Base-by-base conservation (phyloP, 2,888 invertebrate genomes). In the Aproaerema taeniolella region DNA sequence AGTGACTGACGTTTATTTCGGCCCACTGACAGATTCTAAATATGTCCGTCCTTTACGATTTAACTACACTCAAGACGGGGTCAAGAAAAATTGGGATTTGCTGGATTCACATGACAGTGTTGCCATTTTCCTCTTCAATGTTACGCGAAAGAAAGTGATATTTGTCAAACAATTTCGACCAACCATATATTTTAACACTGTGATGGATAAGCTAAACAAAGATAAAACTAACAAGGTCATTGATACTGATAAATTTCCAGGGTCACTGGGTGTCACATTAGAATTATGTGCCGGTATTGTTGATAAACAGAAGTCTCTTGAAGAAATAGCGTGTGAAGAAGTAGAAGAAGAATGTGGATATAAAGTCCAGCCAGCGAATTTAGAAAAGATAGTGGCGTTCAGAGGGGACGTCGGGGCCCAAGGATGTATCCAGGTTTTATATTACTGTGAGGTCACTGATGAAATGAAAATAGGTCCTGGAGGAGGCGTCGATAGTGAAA, bases 271-370 rank as follows among this genome's bases (percentile, higher is more conserved):
- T 0, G 72, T 97, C 3, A 94, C 97, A 0, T 66, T 96, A 31
- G 99, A 99, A 77, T 88, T 98, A 49, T 99, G 99, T 83, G 98
- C 98, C 5, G 98, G 98, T 2, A 95, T 98, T 49, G 90, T 97
- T 1, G 98, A 98, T 68, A 97, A 97, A 72, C 73, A 91, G 6
- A 89, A 90, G 50, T 76, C 92, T 5, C 70, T 93, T 37, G 85
- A 79, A 32, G 92, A 95, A 66, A 96, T 96, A 37, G 97, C 97
- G 0, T 89, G 88, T 42, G 95, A 95, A 54, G 99, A 99, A 71
- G 88, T 97, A 2, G 63, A 93, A 2, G 99, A 99, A 70, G 98
- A 99, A 70, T 97, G 97, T 72, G 99, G 99, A 1, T 99, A 97
- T 76, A 89, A 94, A 65, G 94, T 97, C 0, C 89, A 93, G 0